phyloP scores from a whole-genome alignment of 2,888 invertebrate genomes.

The Axea sp. region DNA sequence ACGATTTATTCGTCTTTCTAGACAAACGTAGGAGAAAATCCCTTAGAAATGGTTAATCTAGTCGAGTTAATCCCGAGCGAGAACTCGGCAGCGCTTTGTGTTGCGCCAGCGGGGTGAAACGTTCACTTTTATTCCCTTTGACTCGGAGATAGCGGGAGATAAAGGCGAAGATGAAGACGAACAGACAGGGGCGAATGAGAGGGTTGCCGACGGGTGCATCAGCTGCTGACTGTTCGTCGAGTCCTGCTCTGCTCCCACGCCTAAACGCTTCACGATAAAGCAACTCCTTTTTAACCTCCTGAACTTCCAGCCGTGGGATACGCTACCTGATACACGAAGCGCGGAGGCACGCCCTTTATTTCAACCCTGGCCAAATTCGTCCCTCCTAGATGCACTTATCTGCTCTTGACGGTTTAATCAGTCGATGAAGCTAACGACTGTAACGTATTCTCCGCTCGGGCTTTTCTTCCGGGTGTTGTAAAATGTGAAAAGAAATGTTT shows the following conservation, averaged over 20 bases:
- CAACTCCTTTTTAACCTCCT: constrained; percentile 55
- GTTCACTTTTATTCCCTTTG: constrained; percentile 34
- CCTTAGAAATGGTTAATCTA: constrained; percentile 28
- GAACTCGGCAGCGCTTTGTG: constrained; percentile 26
- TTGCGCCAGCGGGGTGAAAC: constrained; percentile 31
- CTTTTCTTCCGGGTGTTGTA: no score
- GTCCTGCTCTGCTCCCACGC: constrained; percentile 52
- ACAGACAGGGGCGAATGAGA: constrained; percentile 30
- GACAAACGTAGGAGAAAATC: constrained; percentile 6
- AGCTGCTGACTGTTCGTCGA: constrained; percentile 36
- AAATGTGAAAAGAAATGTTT: no score
- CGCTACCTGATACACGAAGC: constrained; percentile 57
- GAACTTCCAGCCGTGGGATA: constrained; percentile 48
- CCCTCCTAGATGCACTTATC: constrained; percentile 32
- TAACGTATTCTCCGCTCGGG: constrained; percentile 24
- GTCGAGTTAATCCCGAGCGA: constrained; percentile 32
- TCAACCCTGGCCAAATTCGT: constrained; percentile 37
- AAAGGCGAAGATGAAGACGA: constrained; percentile 29
- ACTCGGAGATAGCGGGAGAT: constrained; percentile 55
- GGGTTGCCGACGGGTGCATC: constrained; percentile 54
- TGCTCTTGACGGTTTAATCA: constrained; percentile 51
- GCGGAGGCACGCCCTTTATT: constrained; percentile 44
- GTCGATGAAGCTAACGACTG: constrained; percentile 1
- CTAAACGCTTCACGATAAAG: constrained; percentile 57
- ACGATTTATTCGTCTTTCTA: not conserved